phyloP scores from a whole-genome alignment of 2,888 invertebrate genomes.

The Nezara viridula region DNA sequence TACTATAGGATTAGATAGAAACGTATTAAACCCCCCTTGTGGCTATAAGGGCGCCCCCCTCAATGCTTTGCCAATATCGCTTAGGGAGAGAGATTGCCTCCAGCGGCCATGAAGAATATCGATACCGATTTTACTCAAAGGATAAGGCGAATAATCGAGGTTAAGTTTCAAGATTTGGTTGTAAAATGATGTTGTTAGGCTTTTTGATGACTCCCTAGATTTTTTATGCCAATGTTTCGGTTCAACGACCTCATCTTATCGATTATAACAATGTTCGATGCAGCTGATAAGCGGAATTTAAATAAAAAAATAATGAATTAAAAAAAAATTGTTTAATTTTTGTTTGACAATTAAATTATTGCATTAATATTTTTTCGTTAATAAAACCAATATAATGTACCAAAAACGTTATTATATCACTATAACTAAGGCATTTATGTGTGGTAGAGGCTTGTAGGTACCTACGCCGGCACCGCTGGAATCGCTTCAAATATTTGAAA shows the following conservation, averaged over 20 bases:
- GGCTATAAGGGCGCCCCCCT: background rate
- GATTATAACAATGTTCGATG: background rate
- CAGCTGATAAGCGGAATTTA: too few species aligned
- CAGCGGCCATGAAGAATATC: background rate
- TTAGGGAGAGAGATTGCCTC: constrained; percentile 21
- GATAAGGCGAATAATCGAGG: background rate
- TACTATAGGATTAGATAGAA: background rate
- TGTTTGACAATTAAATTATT: too few species aligned
- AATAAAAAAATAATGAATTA: too few species aligned
- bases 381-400: too few species aligned
- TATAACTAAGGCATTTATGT: too few species aligned
- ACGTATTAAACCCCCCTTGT: background rate
- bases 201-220: background rate
- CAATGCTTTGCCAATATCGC: constrained; percentile 5
- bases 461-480: too few species aligned
- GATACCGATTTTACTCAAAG: background rate
- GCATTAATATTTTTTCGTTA: too few species aligned
- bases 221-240: background rate
- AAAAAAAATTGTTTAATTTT: too few species aligned
- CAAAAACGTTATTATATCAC: too few species aligned
- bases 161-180: background rate
- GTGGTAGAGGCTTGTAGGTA: too few species aligned
- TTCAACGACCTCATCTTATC: background rate
- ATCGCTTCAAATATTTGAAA: too few species aligned
- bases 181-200: background rate